A percentile compares a stretch with the other conserved stretches of the same genome.
These are phyloP conservation scores for Pluvianellus socialis DNA, from an alignment of 2,113 vertebrate species.

Conservation along the genomic window DNA sequence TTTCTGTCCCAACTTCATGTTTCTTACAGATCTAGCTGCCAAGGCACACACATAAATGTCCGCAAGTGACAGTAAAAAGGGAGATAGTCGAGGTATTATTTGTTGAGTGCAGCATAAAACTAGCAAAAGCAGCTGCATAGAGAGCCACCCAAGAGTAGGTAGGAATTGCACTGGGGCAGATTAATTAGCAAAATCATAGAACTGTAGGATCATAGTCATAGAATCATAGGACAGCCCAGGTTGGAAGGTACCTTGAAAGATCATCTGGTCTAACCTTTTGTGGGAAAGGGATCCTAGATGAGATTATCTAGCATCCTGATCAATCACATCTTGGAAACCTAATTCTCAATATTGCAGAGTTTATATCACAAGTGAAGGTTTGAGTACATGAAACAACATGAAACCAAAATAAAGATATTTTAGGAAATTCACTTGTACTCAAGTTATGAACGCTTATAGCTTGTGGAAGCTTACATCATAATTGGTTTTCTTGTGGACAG, in stretches of 20 bases:
- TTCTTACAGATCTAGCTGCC: background rate
- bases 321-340: background rate
- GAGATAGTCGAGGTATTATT: background rate
- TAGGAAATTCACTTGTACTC: background rate
- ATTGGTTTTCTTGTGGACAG: background rate
- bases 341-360: background rate
- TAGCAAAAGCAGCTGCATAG: background rate
- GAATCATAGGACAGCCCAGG: background rate
- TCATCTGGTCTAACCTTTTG: background rate
- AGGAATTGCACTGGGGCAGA: background rate
- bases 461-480: background rate
- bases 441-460: background rate
- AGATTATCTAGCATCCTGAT: background rate
- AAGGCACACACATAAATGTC: background rate
- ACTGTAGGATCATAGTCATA: background rate
- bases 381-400: background rate
- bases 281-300: background rate
- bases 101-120: background rate
- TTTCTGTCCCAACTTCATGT: background rate
- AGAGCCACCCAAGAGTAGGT: background rate
- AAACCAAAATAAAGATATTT: background rate
- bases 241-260: background rate
- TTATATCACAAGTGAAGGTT: background rate
- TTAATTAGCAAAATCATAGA: background rate
- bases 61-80: background rate